phyloP scores from a whole-genome alignment of 2,888 invertebrate genomes.

The Pollenia griseotomentosa region DNA sequence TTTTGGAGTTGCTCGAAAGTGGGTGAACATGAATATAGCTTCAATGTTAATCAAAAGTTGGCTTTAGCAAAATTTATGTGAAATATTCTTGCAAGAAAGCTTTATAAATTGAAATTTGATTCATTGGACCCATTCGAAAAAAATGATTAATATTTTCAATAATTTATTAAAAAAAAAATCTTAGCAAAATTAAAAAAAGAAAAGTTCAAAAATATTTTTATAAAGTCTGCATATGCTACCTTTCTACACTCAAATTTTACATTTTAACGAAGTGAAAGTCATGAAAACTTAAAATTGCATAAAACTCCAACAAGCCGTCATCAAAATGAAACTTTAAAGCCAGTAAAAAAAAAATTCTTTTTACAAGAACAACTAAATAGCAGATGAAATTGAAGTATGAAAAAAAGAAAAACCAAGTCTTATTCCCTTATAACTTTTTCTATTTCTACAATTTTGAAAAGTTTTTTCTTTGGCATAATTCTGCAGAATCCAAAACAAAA shows the following conservation, averaged over 20 bases:
- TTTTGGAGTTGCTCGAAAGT: too few relatives aligned
- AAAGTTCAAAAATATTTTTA: too few relatives aligned
- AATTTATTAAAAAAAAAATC: too few relatives aligned
- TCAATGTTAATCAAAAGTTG: too few relatives aligned
- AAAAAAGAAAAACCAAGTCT: conserved; percentile 36
- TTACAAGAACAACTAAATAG: conserved; percentile 4
- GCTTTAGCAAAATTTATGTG: too few relatives aligned
- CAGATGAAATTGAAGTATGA: conserved; percentile 10
- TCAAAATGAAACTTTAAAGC: conserved; percentile 50
- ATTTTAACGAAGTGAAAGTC: conserved; percentile 54
- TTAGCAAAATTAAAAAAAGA: too few relatives aligned
- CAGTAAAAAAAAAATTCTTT: conserved; percentile 18
- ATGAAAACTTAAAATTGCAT: conserved; percentile 63
- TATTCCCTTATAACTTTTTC: conserved; percentile 32
- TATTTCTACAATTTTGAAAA: conserved; percentile 20
- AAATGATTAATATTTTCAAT: too few relatives aligned
- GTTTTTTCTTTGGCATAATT: conserved; percentile 33
- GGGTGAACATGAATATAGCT: too few relatives aligned
- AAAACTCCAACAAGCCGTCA: conserved; percentile 61
- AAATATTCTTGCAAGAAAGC: too few relatives aligned
- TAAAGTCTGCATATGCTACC: too few relatives aligned
- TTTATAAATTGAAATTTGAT: too few relatives aligned
- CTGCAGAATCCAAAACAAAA: neutral
- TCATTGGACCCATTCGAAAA: too few relatives aligned
- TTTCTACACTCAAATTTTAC: conserved; percentile 11